Conservation (phyloP, 2,888 invertebrate species). For the Cetonia aurata region DNA sequence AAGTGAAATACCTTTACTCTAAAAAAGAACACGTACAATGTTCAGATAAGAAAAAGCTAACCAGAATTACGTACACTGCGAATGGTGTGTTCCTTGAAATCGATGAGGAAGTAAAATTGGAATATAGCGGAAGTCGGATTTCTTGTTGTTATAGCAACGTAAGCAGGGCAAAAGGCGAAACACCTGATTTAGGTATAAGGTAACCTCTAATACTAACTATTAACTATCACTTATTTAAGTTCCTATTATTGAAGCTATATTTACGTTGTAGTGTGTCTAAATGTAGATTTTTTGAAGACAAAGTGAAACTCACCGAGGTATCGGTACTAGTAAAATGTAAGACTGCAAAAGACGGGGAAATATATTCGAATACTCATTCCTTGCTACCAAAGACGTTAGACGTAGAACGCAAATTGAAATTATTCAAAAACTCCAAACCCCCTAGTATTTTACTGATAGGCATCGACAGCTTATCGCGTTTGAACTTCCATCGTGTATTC, state of each 20-base stretch:
- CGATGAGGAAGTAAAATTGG: slow-evolving; percentile 54
- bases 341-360: slow-evolving; percentile 48
- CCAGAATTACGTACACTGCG: slow-evolving; percentile 55
- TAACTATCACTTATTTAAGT: too few species aligned
- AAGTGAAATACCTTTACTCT: slow-evolving; percentile 68
- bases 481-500: slow-evolving; percentile 82
- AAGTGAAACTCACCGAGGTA: slow-evolving; percentile 60
- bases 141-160: slow-evolving; percentile 57
- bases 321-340: slow-evolving; percentile 70
- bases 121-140: slow-evolving; percentile 55
- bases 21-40: slow-evolving; percentile 70
- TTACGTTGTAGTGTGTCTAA: slow-evolving; percentile 63
- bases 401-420: slow-evolving; percentile 65
- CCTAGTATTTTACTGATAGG: slow-evolving; percentile 83
- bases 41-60: slow-evolving; percentile 61
- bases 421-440: slow-evolving; percentile 53
- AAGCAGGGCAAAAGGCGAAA: slow-evolving; percentile 22
- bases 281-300: slow-evolving; percentile 67
- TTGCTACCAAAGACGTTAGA: slow-evolving; percentile 67
- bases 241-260: background rate
- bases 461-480: slow-evolving; percentile 86
- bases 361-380: slow-evolving; percentile 71
- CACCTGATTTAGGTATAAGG: slow-evolving; percentile 33
- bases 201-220: slow-evolving; percentile 7
- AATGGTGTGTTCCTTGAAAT: slow-evolving; percentile 59